Percentiles rank a stretch among this genome's conserved stretches.
Evolutionary conservation across 2,797 vertebrate species (phyloP).

Genomic region (Sebastes matsubarae): DNA sequence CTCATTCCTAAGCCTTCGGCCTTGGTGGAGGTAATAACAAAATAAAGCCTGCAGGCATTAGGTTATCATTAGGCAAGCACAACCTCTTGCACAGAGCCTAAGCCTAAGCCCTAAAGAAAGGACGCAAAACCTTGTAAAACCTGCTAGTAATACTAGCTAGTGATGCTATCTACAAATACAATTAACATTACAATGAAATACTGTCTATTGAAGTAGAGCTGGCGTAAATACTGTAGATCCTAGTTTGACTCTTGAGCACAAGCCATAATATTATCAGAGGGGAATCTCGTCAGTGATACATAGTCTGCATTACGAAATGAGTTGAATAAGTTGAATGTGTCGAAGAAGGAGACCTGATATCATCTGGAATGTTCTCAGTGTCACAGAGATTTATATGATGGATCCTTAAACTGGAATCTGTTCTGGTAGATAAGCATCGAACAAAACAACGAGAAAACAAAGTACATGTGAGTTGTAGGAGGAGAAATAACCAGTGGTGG

Average conservation of each 20-base stretch:
- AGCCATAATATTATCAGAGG: not conserved
- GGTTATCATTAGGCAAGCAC: not conserved
- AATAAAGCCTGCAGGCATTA: not conserved
- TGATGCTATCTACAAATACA: not conserved
- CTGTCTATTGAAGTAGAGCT: not conserved
- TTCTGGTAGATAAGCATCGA: conserved; percentile 18
- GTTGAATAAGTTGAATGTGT: not conserved
- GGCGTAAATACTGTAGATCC: not conserved
- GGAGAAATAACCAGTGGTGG: not conserved
- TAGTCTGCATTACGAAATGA: conserved; percentile 5
- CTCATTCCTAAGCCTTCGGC: no score
- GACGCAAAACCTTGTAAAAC: not conserved
- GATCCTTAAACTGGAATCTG: conserved; percentile 48
- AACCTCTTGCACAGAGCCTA: not conserved
- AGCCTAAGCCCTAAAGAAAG: no score
- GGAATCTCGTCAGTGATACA: not conserved
- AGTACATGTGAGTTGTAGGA: not conserved
- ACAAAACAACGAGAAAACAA: not conserved
- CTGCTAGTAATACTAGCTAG: not conserved
- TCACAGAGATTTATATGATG: conserved; percentile 25
- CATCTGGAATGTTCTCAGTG: conserved; percentile 73
- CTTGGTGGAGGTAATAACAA: not conserved
- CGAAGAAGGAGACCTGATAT: conserved; percentile 49
- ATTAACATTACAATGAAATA: not conserved
- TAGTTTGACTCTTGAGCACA: not conserved